Conservation (phyloP, 2,888 invertebrate species). For the Dicyrtomina minuta region DNA sequence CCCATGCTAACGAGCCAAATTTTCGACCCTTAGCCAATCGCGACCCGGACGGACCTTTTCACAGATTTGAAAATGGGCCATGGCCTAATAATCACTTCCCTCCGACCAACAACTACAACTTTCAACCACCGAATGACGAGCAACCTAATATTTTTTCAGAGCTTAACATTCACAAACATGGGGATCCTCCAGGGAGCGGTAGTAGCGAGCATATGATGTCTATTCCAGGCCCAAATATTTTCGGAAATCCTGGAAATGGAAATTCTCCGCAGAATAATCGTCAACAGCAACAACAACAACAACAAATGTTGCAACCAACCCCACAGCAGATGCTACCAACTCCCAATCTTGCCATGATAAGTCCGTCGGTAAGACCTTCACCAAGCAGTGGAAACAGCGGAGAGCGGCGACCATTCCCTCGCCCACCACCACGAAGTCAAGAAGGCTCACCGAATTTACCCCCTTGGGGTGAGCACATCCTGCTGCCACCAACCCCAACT, state of each 20-base stretch:
- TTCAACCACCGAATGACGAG: slow-evolving; percentile 44
- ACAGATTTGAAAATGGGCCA: slow-evolving; percentile 41
- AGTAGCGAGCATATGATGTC: slow-evolving; percentile 2
- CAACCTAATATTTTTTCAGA: slow-evolving; percentile 46
- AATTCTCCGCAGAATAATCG: background rate
- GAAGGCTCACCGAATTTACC: background rate
- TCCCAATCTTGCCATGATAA: background rate
- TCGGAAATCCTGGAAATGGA: slow-evolving; percentile 2
- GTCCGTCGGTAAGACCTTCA: background rate
- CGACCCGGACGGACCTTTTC: slow-evolving; percentile 24
- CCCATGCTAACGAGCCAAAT: slow-evolving; percentile 47
- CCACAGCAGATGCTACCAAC: background rate
- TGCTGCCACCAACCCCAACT: slow-evolving; percentile 4
- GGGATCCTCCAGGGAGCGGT: slow-evolving; percentile 31
- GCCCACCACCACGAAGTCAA: slow-evolving; percentile 30
- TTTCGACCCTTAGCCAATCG: slow-evolving; percentile 20
- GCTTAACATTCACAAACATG: slow-evolving; percentile 44
- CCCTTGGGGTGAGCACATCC: slow-evolving; percentile 6
- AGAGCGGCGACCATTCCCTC: slow-evolving; percentile 13
- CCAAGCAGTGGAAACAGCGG: background rate
- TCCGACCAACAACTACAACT: slow-evolving; percentile 46
- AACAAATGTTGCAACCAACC: background rate
- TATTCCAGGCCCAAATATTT: background rate
- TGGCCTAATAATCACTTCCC: slow-evolving; percentile 36
- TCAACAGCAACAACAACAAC: slow-evolving; percentile 2